phyloP scores from a whole-genome alignment of 2,797 vertebrate species.

The Galaxias olidus region DNA sequence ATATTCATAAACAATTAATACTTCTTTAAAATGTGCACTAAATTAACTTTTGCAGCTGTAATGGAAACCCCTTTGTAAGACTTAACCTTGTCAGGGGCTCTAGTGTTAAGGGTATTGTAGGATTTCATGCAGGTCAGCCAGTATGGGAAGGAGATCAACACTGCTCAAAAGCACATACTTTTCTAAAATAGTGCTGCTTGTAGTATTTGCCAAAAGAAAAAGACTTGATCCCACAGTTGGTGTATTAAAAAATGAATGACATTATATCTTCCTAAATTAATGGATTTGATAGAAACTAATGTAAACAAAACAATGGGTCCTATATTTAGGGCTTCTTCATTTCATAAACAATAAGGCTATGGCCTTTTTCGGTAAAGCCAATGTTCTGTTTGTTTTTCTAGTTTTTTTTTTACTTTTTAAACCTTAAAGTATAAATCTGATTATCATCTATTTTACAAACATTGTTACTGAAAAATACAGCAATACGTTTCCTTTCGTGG shows the following conservation, averaged over 20 bases:
- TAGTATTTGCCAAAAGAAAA: too few species aligned
- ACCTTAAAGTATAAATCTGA: background rate
- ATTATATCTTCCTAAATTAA: too few species aligned
- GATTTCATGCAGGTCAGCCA: conserved; percentile 42
- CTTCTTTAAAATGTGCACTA: background rate
- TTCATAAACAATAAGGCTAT: background rate
- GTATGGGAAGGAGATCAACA: background rate
- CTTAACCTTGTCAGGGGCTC: conserved; percentile 6
- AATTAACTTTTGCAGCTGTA: conserved; percentile 22
- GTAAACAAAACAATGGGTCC: too few species aligned
- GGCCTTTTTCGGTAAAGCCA: background rate
- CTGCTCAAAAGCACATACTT: background rate
- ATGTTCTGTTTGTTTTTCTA: background rate
- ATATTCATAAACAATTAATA: conserved; percentile 13
- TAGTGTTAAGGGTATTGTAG: background rate
- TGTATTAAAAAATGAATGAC: too few species aligned
- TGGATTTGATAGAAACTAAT: too few species aligned
- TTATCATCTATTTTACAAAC: conserved; percentile 4
- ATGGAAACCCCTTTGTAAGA: conserved; percentile 3
- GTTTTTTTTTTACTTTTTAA: background rate
- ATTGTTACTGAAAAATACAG: conserved; percentile 8
- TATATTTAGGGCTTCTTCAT: background rate
- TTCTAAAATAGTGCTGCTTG: too few species aligned
- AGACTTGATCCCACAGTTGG: too few species aligned
- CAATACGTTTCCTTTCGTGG: conserved; percentile 15